A percentile compares a stretch with the other conserved stretches of the same genome.
Conservation (phyloP, 1,140 invertebrate species). For the Heliconius eleuchia region DNA sequence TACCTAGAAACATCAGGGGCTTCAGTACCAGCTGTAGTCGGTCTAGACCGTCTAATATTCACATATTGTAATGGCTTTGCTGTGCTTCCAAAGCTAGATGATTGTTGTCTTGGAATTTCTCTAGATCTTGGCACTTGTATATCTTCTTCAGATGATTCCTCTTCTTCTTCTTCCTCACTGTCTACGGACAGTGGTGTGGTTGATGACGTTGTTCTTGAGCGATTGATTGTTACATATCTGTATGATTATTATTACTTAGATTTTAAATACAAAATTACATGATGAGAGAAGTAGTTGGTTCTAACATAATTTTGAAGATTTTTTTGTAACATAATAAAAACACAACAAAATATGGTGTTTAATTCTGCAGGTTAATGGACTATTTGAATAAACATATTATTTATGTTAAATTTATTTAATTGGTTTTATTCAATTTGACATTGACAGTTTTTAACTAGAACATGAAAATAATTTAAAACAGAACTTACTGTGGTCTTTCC, state of each 20-base stretch:
- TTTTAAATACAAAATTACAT: neutral
- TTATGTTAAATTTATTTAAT: no score
- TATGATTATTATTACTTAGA: slow-evolving; percentile 9
- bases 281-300: no score
- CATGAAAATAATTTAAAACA: no score
- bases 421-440: no score
- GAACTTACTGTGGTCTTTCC: slow-evolving; percentile 85
- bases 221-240: slow-evolving; percentile 82
- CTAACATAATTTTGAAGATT: no score
- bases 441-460: no score
- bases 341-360: no score
- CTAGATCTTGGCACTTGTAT: slow-evolving; percentile 40
- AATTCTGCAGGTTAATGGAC: no score
- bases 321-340: no score
- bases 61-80: slow-evolving; percentile 83
- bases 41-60: slow-evolving; percentile 84
- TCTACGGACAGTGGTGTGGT: slow-evolving; percentile 55
- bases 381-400: no score
- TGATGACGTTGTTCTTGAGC: slow-evolving; percentile 62
- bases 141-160: slow-evolving; percentile 33
- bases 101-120: slow-evolving; percentile 48
- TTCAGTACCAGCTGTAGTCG: slow-evolving; percentile 72
- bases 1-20: slow-evolving; percentile 66
- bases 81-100: slow-evolving; percentile 54
- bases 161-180: slow-evolving; percentile 64